Evolutionary conservation across 35 echinoderm and acorn worm genomes (phyloP), one percentile per base, ranked within the genome.

Genomic region (Nesometra sesokonis): DNA sequence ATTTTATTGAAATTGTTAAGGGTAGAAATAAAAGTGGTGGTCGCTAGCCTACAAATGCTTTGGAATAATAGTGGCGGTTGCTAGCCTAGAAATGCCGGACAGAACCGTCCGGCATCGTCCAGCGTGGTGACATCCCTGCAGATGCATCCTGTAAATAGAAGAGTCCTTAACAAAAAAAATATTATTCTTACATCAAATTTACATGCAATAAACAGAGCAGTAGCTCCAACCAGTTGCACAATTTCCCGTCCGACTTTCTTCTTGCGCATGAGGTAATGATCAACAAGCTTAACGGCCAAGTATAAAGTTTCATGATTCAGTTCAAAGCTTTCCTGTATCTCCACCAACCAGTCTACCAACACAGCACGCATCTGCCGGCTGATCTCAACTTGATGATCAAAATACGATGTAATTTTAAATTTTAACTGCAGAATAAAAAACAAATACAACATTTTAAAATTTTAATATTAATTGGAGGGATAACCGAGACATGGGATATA

Each of bases 271-370:
- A 99, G 88, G 85, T 99, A 99, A 17, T 87, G 85, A 79, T 99
- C 93, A 1, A 91, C 85, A 2, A 99, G 92, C 39, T 99, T 99
- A 57, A 92, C 90, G 30, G 96, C 92, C 30, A 94, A 88, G 82
- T 99, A 99, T 23, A 99, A 85, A 0, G 96, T 99, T 79, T 99
- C 96, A 31, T 99, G 96, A 77, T 99, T 99, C 36, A 99, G 88
- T 77, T 99, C 96, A 91, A 99, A 99, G 85, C 94, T 99, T 43
- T 99, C 96, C 57, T 99, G 96, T 29, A 99, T 90, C 82, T 99
- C 96, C 3, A 99, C 96, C 85, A 99, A 57, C 96, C 96, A 94
- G 88, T 99, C 96, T 57, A 99, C 93, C 76, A 99, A 43, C 34
- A 99, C 90, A 9, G 96, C 86, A 27, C 93, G 86, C 93, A 99